Percentiles rank a stretch among this genome's conserved stretches.
Evolutionary conservation across 2,797 vertebrate species (phyloP).

Genomic region (Neosalanx taihuensis): DNA sequence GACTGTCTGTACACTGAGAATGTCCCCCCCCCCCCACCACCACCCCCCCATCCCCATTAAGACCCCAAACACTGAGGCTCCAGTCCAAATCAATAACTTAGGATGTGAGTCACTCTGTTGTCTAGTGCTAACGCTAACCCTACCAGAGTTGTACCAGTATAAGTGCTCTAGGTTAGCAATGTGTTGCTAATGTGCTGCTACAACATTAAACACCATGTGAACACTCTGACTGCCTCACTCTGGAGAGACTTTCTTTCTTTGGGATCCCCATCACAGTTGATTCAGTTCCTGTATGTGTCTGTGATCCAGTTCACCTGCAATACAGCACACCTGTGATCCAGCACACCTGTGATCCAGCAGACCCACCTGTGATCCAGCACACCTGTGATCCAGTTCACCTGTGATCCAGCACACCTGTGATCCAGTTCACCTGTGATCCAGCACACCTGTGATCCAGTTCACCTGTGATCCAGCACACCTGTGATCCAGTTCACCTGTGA

Average conservation of each 20-base stretch:
- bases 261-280: background rate
- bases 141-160: conserved; percentile 5
- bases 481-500: too few relatives aligned
- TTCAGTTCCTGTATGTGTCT: too few relatives aligned
- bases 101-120: background rate
- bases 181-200: background rate
- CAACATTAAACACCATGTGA: background rate
- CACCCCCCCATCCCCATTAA: background rate
- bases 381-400: too few relatives aligned
- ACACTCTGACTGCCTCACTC: too few relatives aligned
- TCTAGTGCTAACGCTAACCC: conserved; percentile 12
- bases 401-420: too few relatives aligned
- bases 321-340: too few relatives aligned
- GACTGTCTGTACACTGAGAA: background rate
- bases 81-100: background rate
- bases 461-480: too few relatives aligned
- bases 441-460: too few relatives aligned
- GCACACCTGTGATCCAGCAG: too few relatives aligned
- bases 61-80: background rate
- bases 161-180: background rate
- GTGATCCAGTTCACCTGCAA: too few relatives aligned
- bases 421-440: too few relatives aligned
- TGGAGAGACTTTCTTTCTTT: background rate
- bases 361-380: too few relatives aligned
- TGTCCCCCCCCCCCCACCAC: background rate